Conservation (phyloP, 1,140 invertebrate genomes). For the Mya arenaria region DNA sequence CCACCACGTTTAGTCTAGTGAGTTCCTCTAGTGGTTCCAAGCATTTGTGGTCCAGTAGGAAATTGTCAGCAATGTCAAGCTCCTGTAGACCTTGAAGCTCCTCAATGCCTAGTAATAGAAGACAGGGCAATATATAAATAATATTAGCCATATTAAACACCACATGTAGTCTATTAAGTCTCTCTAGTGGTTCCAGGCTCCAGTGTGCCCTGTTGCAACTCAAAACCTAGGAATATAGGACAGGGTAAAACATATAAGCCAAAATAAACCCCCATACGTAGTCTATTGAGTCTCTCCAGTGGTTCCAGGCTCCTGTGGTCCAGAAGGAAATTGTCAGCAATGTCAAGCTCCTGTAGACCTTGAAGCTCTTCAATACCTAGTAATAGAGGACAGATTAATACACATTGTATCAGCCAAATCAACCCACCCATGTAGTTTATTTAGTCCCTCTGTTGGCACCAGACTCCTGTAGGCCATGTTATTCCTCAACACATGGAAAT, state of each 20-base stretch:
- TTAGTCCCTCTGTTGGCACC: too few relatives aligned
- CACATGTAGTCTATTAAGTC: too few relatives aligned
- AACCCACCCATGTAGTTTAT: too few relatives aligned
- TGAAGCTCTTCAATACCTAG: constrained; percentile 61
- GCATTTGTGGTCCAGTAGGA: constrained; percentile 55
- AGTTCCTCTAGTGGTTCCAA: constrained; percentile 49
- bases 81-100: constrained; percentile 56
- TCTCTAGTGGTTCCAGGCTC: too few relatives aligned
- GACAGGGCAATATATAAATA: too few relatives aligned
- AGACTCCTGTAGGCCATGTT: too few relatives aligned
- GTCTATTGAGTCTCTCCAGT: constrained; percentile 42
- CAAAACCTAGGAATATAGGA: too few relatives aligned
- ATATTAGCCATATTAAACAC: too few relatives aligned
- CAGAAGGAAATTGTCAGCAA: constrained; percentile 63
- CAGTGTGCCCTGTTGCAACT: too few relatives aligned
- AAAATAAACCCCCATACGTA: constrained; percentile 60
- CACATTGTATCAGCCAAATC: too few relatives aligned
- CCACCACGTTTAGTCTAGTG: constrained; percentile 55
- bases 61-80: constrained; percentile 66
- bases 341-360: constrained; percentile 60
- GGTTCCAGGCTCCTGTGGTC: constrained; percentile 56
- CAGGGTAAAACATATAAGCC: too few relatives aligned
- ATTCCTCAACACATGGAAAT: too few relatives aligned
- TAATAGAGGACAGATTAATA: not conserved
- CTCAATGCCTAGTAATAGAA: constrained; percentile 56